Percentiles rank a stretch among this genome's conserved stretches.
phyloP scores from a whole-genome alignment of 2,797 vertebrate genomes.

The Danio tinwini region DNA sequence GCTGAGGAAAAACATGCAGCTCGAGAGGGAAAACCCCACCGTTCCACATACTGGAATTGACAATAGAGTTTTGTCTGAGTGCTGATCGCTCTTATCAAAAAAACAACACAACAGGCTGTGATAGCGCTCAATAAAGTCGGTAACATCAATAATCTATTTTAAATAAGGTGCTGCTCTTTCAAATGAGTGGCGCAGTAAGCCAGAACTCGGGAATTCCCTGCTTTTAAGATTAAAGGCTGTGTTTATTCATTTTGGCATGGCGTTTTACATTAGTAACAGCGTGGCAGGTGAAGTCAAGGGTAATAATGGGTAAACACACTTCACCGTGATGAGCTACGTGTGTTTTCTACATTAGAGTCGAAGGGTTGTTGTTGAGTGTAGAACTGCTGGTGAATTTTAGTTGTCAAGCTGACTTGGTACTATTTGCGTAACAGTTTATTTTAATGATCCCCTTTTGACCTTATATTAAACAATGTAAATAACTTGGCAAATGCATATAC shows the following conservation, averaged over 20 bases:
- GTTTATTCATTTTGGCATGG: conserved; percentile 70
- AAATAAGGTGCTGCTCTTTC: conserved; percentile 61
- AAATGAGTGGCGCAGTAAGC: conserved; percentile 61
- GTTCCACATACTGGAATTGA: conserved; percentile 55
- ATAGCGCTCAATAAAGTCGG: conserved; percentile 48
- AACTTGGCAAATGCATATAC: too few species aligned
- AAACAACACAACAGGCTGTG: conserved; percentile 33
- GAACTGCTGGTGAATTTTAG: not conserved
- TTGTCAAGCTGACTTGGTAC: not conserved
- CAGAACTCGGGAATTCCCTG: conserved; percentile 75
- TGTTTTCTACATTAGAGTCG: not conserved
- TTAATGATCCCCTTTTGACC: too few species aligned
- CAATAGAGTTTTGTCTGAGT: conserved; percentile 55
- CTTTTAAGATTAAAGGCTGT: conserved; percentile 74
- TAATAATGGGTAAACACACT: conserved; percentile 5
- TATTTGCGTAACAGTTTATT: too few species aligned
- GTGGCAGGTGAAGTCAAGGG: conserved; percentile 25
- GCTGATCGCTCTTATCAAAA: conserved; percentile 49
- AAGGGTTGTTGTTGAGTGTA: not conserved
- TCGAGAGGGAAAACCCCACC: conserved; percentile 63
- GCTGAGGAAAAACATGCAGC: conserved; percentile 61
- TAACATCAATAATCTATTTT: conserved; percentile 55
- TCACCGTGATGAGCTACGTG: not conserved
- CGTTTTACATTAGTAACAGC: conserved; percentile 5
- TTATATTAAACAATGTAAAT: too few species aligned